phyloP scores from a whole-genome alignment of 2,797 vertebrate genomes.

The Phrynocephalus guinanensis region DNA sequence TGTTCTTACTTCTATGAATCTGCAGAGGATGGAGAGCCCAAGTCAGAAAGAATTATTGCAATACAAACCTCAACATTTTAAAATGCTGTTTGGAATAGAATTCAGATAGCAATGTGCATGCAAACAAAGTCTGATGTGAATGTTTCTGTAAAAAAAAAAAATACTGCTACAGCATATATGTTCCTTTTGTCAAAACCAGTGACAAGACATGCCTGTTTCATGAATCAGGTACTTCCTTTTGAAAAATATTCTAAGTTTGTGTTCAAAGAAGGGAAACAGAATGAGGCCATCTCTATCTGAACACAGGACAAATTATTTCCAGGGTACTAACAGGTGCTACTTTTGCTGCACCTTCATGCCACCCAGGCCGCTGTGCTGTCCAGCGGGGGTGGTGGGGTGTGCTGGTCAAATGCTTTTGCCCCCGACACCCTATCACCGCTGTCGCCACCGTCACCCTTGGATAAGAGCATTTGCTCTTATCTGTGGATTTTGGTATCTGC shows the following conservation, averaged over 20 bases:
- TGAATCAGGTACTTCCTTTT: neutral
- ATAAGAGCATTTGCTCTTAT: too few species aligned
- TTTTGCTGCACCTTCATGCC: neutral
- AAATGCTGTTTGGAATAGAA: neutral
- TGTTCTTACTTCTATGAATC: constrained; percentile 99
- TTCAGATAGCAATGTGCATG: neutral
- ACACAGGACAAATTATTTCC: neutral
- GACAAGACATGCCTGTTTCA: neutral
- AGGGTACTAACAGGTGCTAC: neutral
- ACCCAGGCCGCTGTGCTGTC: too few species aligned
- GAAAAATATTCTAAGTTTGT: neutral
- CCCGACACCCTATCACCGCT: too few species aligned
- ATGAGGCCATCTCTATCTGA: neutral
- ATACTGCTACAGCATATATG: too few species aligned
- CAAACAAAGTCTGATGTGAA: neutral
- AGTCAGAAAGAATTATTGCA: neutral
- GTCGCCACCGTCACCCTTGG: too few species aligned
- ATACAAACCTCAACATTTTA: neutral
- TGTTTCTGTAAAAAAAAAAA: neutral
- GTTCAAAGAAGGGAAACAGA: too few species aligned
- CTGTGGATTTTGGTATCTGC: too few species aligned
- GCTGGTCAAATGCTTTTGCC: too few species aligned
- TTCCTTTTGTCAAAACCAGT: neutral
- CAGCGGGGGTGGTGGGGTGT: too few species aligned
- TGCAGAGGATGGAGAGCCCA: constrained; percentile 65